Conservation (phyloP, 2,888 invertebrate genomes). For the Polydrusus pterygomalis region DNA sequence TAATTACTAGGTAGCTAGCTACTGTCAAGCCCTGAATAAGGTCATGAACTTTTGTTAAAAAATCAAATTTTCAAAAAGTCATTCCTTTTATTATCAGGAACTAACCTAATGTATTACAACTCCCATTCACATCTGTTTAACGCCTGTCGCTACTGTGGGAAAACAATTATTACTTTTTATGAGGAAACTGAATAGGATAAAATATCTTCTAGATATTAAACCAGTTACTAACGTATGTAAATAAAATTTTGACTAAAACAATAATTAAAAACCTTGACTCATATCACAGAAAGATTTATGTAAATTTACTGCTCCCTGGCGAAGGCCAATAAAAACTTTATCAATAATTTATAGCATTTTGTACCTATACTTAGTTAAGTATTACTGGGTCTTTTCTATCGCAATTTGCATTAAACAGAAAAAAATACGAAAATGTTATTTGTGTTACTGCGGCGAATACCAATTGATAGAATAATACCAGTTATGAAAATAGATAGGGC, state of each 20-base stretch:
- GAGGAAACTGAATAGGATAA: neutral
- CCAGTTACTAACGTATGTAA: neutral
- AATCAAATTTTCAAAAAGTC: no score
- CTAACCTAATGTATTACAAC: no score
- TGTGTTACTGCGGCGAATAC: neutral
- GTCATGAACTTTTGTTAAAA: no score
- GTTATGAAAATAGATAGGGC: no score
- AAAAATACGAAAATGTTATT: neutral
- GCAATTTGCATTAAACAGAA: neutral
- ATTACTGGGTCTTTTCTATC: neutral
- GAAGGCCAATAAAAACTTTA: slow-evolving; percentile 2
- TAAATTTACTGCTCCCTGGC: neutral
- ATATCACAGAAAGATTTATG: slow-evolving; percentile 2
- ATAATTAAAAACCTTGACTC: slow-evolving; percentile 13
- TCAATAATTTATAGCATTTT: neutral
- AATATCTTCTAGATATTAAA: neutral
- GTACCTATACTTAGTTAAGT: neutral
- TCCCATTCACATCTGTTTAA: no score
- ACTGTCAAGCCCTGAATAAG: no score
- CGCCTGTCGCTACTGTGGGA: no score
- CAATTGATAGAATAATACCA: no score
- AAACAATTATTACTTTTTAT: neutral
- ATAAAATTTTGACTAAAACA: slow-evolving; percentile 5
- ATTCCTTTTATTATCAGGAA: no score
- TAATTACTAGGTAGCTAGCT: no score